phyloP scores from a whole-genome alignment of 2,797 vertebrate genomes.

The Poeciliopsis infans region DNA sequence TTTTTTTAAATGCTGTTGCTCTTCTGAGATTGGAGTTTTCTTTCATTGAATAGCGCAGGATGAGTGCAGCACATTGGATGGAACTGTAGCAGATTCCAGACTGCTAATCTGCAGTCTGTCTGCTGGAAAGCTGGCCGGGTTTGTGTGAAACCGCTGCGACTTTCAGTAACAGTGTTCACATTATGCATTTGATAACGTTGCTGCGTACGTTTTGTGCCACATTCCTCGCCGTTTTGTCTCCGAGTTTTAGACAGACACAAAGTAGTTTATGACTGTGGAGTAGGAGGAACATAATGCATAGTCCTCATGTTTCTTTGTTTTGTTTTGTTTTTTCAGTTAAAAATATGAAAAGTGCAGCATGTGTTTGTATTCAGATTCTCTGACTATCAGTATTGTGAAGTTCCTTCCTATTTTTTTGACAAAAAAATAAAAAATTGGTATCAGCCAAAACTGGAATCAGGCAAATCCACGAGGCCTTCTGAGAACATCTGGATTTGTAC shows the following conservation, averaged over 20 bases:
- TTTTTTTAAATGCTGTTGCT: conserved; percentile 26
- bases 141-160: background rate
- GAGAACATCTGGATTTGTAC: background rate
- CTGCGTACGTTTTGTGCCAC: background rate
- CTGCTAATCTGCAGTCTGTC: conserved; percentile 10
- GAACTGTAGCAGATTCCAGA: conserved; percentile 3
- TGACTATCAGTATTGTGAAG: background rate
- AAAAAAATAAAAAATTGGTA: background rate
- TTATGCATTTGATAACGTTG: background rate
- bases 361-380: background rate
- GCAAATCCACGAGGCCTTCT: background rate
- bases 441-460: no score
- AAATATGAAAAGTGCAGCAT: background rate
- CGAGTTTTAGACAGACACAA: background rate
- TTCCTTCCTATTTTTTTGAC: background rate
- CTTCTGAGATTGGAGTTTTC: conserved; percentile 33
- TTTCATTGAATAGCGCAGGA: conserved; percentile 23
- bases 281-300: background rate
- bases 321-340: background rate
- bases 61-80: conserved; percentile 30
- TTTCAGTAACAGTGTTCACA: background rate
- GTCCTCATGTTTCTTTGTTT: no score
- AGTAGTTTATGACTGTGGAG: background rate
- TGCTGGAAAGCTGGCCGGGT: background rate
- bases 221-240: background rate